Evolutionary conservation across 2,888 invertebrate species (phyloP).

Genomic region (Onchidella celtica): DNA sequence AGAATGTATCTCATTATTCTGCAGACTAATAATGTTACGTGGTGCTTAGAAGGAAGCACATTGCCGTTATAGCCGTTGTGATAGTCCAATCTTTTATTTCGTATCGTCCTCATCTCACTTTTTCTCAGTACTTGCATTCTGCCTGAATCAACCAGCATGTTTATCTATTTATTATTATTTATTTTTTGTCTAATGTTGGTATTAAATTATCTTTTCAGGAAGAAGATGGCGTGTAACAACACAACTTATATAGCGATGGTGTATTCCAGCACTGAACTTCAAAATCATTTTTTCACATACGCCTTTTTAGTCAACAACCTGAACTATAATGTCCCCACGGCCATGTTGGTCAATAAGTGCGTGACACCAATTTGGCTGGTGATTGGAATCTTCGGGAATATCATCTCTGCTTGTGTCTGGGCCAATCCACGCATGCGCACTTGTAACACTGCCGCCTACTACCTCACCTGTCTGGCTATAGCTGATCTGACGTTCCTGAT

Average conservation of each 20-base stretch:
- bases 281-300: slow-evolving; percentile 9
- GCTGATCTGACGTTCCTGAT: slow-evolving; percentile 72
- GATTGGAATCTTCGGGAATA: slow-evolving; percentile 76
- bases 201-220: too few species aligned
- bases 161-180: too few species aligned
- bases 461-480: slow-evolving; percentile 74
- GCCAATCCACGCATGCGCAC: slow-evolving; percentile 70
- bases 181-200: too few species aligned
- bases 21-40: too few species aligned
- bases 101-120: too few species aligned
- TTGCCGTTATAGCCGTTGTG: too few species aligned
- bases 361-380: slow-evolving; percentile 76
- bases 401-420: slow-evolving; percentile 76
- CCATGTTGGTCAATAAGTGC: slow-evolving; percentile 69
- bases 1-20: too few species aligned
- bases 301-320: slow-evolving; percentile 51
- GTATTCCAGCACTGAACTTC: slow-evolving; percentile 21
- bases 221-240: slow-evolving; percentile 45
- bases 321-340: slow-evolving; percentile 59
- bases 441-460: slow-evolving; percentile 76
- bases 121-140: too few species aligned
- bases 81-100: too few species aligned
- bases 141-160: too few species aligned
- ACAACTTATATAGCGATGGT: slow-evolving; percentile 34
- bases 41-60: too few species aligned